Evolutionary conservation across 1,140 invertebrate genomes (phyloP).

Genomic region (Bicyclus anynana): DNA sequence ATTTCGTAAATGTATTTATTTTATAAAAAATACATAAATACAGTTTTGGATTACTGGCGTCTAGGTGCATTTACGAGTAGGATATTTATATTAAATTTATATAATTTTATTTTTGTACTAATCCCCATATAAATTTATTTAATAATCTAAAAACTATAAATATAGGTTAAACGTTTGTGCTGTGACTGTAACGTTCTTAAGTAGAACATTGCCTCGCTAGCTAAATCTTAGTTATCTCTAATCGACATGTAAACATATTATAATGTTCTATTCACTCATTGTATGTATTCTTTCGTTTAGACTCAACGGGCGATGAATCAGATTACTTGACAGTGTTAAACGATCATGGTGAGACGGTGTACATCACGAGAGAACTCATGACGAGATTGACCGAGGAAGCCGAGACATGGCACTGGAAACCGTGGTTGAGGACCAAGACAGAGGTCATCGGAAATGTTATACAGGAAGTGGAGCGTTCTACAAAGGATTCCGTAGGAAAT

Average conservation of each 20-base stretch:
- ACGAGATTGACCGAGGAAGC: slow-evolving; percentile 43
- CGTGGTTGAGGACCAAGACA: slow-evolving; percentile 55
- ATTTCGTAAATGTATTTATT: background rate
- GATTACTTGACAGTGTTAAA: slow-evolving; percentile 34
- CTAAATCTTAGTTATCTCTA: background rate
- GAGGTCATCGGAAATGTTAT: slow-evolving; percentile 38
- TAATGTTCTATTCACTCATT: background rate
- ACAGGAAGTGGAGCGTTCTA: slow-evolving; percentile 33
- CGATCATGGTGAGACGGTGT: slow-evolving; percentile 48
- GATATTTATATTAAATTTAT: no score
- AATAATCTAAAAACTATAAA: no score
- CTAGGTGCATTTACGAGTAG: no score
- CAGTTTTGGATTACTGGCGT: no score
- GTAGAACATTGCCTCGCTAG: background rate
- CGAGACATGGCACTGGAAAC: slow-evolving; percentile 58
- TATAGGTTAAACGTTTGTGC: no score
- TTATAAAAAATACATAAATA: no score
- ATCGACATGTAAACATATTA: background rate
- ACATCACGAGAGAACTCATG: slow-evolving; percentile 46
- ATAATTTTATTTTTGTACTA: no score
- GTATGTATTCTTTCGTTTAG: slow-evolving; percentile 26
- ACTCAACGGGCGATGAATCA: slow-evolving; percentile 27
- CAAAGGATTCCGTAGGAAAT: slow-evolving; percentile 40
- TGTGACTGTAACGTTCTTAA: no score
- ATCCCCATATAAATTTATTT: no score